Evolutionary conservation across 2,113 vertebrate species (phyloP), one percentile per base, ranked within the genome.

Genomic region (Bambusicola thoracicus): DNA sequence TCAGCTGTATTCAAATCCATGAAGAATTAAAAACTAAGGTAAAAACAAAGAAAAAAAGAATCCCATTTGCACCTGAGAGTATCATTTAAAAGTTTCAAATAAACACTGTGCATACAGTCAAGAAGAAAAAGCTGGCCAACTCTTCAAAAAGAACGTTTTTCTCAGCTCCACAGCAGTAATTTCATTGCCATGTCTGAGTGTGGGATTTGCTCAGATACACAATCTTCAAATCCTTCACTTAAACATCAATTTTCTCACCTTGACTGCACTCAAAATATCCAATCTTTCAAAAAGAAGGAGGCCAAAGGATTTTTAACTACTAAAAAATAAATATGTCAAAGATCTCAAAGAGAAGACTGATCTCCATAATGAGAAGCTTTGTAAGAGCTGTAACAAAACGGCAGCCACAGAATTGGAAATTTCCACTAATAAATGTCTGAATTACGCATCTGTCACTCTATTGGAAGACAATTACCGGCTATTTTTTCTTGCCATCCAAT

Each of bases 361-460:
- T 44, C 40, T 68, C 59, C 59, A 40, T 14, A 61, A 63, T 13
- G 55, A 61, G 78, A 59, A 68, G 3, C 21, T 68, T 78, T 0
- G 1, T 38, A 49, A 38, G 5, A 65, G 46, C 27, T 48, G 34
- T 32, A 66, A 80, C 11, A 43, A 67, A 44, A 14, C 14, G 19
- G 61, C n/a, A 16, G 0, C 49, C 55, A 55, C 8, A 16, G 38
- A 48, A 24, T 3, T 56, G 77, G 66, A 89, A 81, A 82, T 58
- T 93, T 73, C 66, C 62, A 46, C 62, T 62, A 78, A 68, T 43
- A 92, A 88, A 81, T 75, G 85, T 53, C 48, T 55, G 58, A 34
- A 66, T 66, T 65, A 40, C 30, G 43, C 81, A 61, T 81, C 85
- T 86, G 30, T 59, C 74, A 85, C 74, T 48, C n/a, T 48, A 69